A percentile compares a stretch with the other conserved stretches of the same genome.
Conservation (phyloP, 2,888 invertebrate species). For the Drosophila atripex region DNA sequence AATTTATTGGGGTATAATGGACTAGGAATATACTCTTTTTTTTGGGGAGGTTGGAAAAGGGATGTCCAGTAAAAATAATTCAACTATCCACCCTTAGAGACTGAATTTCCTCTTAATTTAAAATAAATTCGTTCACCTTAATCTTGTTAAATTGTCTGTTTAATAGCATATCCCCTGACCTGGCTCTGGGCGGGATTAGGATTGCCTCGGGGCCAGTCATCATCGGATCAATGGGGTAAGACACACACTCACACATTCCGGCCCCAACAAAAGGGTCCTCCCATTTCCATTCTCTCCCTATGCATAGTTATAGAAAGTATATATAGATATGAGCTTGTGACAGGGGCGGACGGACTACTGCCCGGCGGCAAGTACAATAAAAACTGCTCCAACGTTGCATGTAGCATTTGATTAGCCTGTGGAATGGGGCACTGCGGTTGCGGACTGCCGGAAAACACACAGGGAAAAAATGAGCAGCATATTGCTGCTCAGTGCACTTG, state of each 20-base stretch:
- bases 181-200: slow-evolving; percentile 17
- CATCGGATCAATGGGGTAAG: slow-evolving; percentile 65
- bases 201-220: slow-evolving; percentile 53
- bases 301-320: slow-evolving; percentile 12
- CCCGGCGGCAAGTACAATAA: slow-evolving; percentile 72
- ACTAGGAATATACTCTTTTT: slow-evolving; percentile 35
- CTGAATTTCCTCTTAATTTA: neutral
- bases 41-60: too few relatives aligned
- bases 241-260: slow-evolving; percentile 36
- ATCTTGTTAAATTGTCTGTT: neutral
- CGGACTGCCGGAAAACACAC: neutral
- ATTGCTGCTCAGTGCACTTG: slow-evolving; percentile 56
- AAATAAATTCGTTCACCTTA: neutral
- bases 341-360: slow-evolving; percentile 11
- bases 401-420: slow-evolving; percentile 75
- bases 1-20: slow-evolving; percentile 26
- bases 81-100: neutral
- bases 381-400: slow-evolving; percentile 64
- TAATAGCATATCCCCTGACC: slow-evolving; percentile 19
- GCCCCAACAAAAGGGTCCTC: slow-evolving; percentile 62
- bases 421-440: slow-evolving; percentile 39
- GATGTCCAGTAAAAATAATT: too few relatives aligned
- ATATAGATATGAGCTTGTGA: slow-evolving; percentile 55
- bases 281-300: slow-evolving; percentile 29
- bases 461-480: slow-evolving; percentile 37